Evolutionary conservation across 2,797 vertebrate genomes (phyloP).

Genomic region (Coracias cyanogaster): DNA sequence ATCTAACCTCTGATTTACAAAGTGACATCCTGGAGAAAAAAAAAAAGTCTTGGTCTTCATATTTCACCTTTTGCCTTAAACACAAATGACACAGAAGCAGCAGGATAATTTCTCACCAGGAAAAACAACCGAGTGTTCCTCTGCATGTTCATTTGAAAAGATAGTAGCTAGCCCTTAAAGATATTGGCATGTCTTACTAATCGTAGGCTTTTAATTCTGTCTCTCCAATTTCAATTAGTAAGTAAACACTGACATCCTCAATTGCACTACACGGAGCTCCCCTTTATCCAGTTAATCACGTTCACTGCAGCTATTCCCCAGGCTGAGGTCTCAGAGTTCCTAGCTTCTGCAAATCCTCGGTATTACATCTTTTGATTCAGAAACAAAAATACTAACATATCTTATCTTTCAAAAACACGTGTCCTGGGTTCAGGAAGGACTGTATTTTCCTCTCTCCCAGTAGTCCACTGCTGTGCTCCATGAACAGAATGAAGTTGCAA

Average conservation of each 20-base stretch:
- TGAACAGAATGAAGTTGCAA: conserved; percentile 51
- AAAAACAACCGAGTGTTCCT: background rate
- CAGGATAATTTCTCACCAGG: background rate
- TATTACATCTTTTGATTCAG: conserved; percentile 37
- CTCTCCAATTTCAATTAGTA: conserved; percentile 62
- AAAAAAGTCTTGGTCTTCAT: background rate
- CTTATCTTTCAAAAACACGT: conserved; percentile 63
- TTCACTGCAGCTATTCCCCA: background rate
- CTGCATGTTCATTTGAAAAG: background rate
- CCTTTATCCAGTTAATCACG: conserved; percentile 49
- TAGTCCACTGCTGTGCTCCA: conserved; percentile 8
- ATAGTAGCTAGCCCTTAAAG: background rate
- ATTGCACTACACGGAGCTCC: background rate
- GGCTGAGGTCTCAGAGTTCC: background rate
- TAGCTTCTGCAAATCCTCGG: background rate
- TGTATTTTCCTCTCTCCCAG: background rate
- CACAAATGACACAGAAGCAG: fast-evolving
- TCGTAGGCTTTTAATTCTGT: conserved; percentile 49
- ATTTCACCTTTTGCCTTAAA: background rate
- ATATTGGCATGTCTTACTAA: background rate
- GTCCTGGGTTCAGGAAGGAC: conserved; percentile 37
- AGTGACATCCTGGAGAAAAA: background rate
- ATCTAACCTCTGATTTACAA: background rate
- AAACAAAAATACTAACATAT: conserved; percentile 45
- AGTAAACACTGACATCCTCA: conserved; percentile 41